Conservation (phyloP, 2,113 vertebrate genomes). For the Pteruthius melanotis region DNA sequence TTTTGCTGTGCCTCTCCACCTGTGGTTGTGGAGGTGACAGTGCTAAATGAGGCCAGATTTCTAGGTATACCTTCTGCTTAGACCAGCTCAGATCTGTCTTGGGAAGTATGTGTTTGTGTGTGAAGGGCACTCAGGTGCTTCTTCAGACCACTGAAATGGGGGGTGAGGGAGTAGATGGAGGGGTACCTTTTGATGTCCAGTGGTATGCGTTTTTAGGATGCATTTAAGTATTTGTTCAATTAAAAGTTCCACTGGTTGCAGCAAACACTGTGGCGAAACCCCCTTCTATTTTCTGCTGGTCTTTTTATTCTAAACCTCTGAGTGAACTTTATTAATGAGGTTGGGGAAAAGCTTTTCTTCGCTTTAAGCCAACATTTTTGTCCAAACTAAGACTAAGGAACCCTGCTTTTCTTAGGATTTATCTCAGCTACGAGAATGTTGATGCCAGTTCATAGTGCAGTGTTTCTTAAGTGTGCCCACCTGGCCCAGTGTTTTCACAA, state of each 20-base stretch:
- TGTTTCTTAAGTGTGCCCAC: neutral
- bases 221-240: neutral
- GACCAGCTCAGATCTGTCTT: neutral
- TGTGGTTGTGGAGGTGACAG: accelerated
- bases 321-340: neutral
- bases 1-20: accelerated
- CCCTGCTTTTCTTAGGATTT: neutral
- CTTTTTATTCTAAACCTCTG: neutral
- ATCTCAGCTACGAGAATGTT: neutral
- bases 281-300: neutral
- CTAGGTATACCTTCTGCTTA: neutral
- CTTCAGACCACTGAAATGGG: neutral
- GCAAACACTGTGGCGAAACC: neutral
- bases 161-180: neutral
- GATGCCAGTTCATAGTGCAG: neutral
- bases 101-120: neutral
- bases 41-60: neutral
- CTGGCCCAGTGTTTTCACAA: neutral
- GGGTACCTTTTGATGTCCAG: neutral
- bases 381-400: neutral
- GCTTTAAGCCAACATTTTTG: neutral
- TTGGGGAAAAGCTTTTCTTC: neutral
- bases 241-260: neutral
- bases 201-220: neutral
- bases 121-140: neutral